Percentiles rank a stretch among this genome's conserved stretches.
phyloP scores from a whole-genome alignment of 2,888 invertebrate species.

The Anoncus sp. region DNA sequence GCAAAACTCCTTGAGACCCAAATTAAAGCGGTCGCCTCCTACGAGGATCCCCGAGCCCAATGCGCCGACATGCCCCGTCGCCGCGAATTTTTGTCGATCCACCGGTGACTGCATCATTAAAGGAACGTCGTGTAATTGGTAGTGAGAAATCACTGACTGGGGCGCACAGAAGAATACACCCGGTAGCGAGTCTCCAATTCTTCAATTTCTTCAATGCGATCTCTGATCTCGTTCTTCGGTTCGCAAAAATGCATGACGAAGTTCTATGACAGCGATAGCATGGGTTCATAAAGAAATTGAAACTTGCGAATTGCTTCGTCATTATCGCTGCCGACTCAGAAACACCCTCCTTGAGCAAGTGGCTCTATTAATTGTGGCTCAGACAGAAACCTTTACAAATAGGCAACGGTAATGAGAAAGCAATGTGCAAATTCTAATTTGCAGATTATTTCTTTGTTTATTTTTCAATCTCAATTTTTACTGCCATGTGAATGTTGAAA shows the following conservation, averaged over 20 bases:
- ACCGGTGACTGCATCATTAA: conserved; percentile 80
- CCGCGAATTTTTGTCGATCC: conserved; percentile 69
- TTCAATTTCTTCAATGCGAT: conserved; percentile 23
- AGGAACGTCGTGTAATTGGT: conserved; percentile 80
- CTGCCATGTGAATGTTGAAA: too few relatives aligned
- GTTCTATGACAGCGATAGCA: conserved; percentile 17
- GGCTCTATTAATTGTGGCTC: too few relatives aligned
- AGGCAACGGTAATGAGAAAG: too few relatives aligned
- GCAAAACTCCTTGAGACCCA: conserved; percentile 78
- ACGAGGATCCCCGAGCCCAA: conserved; percentile 71
- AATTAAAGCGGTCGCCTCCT: conserved; percentile 79
- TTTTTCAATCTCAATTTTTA: too few relatives aligned
- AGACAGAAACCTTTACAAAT: too few relatives aligned
- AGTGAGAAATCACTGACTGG: conserved; percentile 59
- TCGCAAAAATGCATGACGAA: conserved; percentile 30
- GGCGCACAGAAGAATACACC: conserved; percentile 25
- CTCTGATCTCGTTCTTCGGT: conserved; percentile 24
- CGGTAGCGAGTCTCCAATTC: conserved; percentile 26
- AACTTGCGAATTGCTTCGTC: too few relatives aligned
- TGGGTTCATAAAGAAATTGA: neutral
- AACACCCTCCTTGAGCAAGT: too few relatives aligned
- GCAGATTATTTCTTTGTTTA: neutral
- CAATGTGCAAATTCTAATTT: too few relatives aligned
- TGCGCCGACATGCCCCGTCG: conserved; percentile 63
- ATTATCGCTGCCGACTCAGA: too few relatives aligned